Evolutionary conservation across 2,888 invertebrate species (phyloP), one percentile per base, ranked within the genome.

Genomic region (Diploptera punctata): DNA sequence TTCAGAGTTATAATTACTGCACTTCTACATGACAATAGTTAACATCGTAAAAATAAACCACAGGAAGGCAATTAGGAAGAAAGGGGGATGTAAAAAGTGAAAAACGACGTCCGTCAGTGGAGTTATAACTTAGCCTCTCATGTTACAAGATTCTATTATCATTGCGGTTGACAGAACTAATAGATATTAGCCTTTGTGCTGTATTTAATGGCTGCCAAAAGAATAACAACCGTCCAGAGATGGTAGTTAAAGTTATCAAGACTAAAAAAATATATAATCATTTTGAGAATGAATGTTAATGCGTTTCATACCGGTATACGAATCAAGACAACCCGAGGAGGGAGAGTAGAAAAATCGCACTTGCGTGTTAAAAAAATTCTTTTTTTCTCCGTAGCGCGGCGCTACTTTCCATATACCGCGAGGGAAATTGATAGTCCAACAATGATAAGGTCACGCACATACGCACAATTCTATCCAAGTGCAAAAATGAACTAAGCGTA

Each of bases 391-490:
- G 57, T 4, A 52, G 24, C 19, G 24, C 10, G 57, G 4, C 26
- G 31, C 57, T 57, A n/a, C 57, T 57, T 52, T 52, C 52, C 38
- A 38, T 61, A 61, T 29, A 33, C 38, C 61, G 38, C 38, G 21
- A 9, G 44, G 65, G 47, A 29, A 47, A 65, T 65, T 47, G 65
- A 65, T 65, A 44, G 65, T 65, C 29, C 26, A 65, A 26, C 44
- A 44, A 57, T 57, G 65, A 65, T 65, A 47, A 65, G 44, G 65
- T 47, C 65, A 65, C 65, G 65, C 44, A 65, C 65, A 26, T 24
- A 65, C 44, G 65, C 65, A 47, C 26, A 44, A n/a, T 65, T 65
- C 65, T 9, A 16, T 62, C 5, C n/a, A 7, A 16, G 3, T 52
- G 52, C 52, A 52, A 3, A 3, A 52, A 10, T 24, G 52, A 10